Evolutionary conservation across 2,888 invertebrate species (phyloP).

Genomic region (Cheilosia pagana): DNA sequence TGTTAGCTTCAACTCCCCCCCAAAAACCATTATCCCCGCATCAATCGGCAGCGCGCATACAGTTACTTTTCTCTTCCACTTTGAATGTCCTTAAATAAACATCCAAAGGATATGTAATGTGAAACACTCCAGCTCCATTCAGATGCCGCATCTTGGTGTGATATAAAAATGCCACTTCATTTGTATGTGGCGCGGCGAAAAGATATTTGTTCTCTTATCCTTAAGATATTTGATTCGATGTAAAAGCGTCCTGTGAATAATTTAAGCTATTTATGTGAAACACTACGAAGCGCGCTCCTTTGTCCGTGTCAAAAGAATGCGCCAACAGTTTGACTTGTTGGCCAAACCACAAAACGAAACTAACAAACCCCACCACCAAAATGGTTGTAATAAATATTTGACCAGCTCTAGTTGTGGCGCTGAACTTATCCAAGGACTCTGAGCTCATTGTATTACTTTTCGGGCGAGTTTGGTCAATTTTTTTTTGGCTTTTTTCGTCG

Average conservation of each 20-base stretch:
- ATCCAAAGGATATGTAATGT: slow-evolving; percentile 60
- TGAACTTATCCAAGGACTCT: slow-evolving; percentile 56
- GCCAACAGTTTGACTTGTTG: slow-evolving; percentile 66
- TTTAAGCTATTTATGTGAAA: slow-evolving; percentile 60
- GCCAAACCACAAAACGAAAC: slow-evolving; percentile 53
- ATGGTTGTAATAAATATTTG: slow-evolving; percentile 68
- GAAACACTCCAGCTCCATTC: slow-evolving; percentile 17
- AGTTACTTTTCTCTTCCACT: slow-evolving; percentile 64
- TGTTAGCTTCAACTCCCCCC: background rate
- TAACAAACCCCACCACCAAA: slow-evolving; percentile 31
- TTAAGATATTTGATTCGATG: slow-evolving; percentile 59
- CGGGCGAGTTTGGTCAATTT: background rate
- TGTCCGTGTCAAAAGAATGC: slow-evolving; percentile 63
- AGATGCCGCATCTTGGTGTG: slow-evolving; percentile 56
- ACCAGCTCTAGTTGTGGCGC: slow-evolving; percentile 51
- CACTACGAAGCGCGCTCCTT: slow-evolving; percentile 31
- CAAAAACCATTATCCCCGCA: slow-evolving; percentile 31
- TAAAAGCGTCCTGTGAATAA: slow-evolving; percentile 66
- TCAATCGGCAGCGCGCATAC: slow-evolving; percentile 38
- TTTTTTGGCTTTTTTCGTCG: slow-evolving; percentile 1
- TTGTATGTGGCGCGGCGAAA: slow-evolving; percentile 34
- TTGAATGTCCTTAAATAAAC: slow-evolving; percentile 73
- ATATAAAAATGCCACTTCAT: slow-evolving; percentile 73
- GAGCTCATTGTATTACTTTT: slow-evolving; percentile 46
- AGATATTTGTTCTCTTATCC: slow-evolving; percentile 45